Conservation (phyloP, 2,797 vertebrate species). For the Distichodus sexfasciatus region DNA sequence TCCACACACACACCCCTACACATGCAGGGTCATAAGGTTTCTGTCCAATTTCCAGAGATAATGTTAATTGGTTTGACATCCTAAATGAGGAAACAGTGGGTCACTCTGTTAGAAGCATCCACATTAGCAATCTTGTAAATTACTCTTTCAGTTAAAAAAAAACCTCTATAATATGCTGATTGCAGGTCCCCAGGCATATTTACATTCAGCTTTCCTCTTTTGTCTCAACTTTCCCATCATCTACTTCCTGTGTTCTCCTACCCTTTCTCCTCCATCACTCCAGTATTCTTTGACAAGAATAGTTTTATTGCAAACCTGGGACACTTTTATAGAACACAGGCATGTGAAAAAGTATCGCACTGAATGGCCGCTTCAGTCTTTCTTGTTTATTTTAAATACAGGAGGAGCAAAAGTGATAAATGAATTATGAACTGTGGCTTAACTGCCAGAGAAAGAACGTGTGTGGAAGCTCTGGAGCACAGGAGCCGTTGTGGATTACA, state of each 20-base stretch:
- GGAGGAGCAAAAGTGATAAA: conserved; percentile 38
- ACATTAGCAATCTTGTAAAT: neutral
- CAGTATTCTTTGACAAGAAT: conserved; percentile 6
- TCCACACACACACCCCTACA: conserved; percentile 32
- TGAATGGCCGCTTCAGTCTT: conserved; percentile 11
- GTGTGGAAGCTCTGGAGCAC: conserved; percentile 33
- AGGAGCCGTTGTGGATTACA: conserved; percentile 8
- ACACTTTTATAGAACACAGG: conserved; percentile 17
- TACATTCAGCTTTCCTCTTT: conserved; percentile 6
- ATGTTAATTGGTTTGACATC: neutral
- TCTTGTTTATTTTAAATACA: conserved; percentile 45
- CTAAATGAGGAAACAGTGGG: neutral
- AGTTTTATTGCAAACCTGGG: conserved; percentile 24
- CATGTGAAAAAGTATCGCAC: conserved; percentile 22
- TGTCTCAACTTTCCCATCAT: neutral
- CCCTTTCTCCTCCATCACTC: conserved; percentile 3
- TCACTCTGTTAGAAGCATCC: neutral
- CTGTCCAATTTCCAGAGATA: too few species aligned
- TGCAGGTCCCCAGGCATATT: conserved; percentile 4
- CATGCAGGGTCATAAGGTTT: too few species aligned
- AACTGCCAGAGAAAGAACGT: conserved; percentile 29
- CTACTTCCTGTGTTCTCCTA: neutral
- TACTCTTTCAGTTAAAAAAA: neutral
- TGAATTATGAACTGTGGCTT: conserved; percentile 42
- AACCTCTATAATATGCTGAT: conserved; percentile 16